Evolutionary conservation across 2,888 invertebrate genomes (phyloP), one percentile per base, ranked within the genome.

Genomic region (Leptothorax acervorum): DNA sequence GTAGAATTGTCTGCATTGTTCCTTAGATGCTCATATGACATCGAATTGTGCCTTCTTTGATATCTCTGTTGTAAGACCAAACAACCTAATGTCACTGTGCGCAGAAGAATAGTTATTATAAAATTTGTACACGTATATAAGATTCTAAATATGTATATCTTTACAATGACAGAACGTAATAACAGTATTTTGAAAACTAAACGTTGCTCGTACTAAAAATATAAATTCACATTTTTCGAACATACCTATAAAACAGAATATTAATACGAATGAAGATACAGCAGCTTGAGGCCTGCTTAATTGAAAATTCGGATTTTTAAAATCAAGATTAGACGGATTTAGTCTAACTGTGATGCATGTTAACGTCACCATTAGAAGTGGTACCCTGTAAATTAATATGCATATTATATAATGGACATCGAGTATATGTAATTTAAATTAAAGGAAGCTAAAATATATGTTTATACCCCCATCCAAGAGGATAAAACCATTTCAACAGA

Each of bases 61-160:
- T 97, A 97, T 53, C 99, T 96, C 92, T 98, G 97, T 95, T 98
- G 98, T 82, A 98, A 95, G 48, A 98, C 97, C 83, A 99, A 95
- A 92, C 98, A 97, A 1, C 97, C 97, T 4, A 97, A 96, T 0
- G 98, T 97, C 70, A 98, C 97, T 97, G 95, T 6, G 93, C 95
- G 88, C 81, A 88, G 42, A 91, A 86, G 83, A 62, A 75, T 31
- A 65, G 2, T 82, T 66, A 35, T 60, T 51, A 83, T 0, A 55
- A 57, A 23, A 18, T 48, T 71, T 45, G 3, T 63, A 3, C 70
- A 3, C 28, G 11, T 63, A 39, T n/a, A 11, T 35, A 60, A 35
- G 8, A 57, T 70, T 18, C 31, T 68, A 31, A 42, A 74, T 12
- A 60, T 15, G 15, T 15, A 18, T 23, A 23, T 23, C 23, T 23